phyloP scores from a whole-genome alignment of 2,888 invertebrate species.

The Leuctra nigra region DNA sequence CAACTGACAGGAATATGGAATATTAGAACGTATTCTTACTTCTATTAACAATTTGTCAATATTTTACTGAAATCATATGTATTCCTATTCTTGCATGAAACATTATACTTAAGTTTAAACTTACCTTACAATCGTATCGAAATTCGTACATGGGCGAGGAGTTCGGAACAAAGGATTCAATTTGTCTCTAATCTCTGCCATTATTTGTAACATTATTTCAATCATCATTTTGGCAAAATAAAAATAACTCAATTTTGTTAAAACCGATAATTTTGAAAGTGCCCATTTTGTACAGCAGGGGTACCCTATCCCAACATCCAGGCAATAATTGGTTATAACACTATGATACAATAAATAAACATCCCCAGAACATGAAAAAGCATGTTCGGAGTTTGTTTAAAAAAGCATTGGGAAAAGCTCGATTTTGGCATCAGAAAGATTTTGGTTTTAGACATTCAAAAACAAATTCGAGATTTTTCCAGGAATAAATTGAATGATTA shows the following conservation, averaged over 20 bases:
- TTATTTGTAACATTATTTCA: not conserved
- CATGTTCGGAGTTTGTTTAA: not conserved
- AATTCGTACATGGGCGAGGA: not conserved
- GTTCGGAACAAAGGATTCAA: constrained; percentile 6
- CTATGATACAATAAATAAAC: not conserved
- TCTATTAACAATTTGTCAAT: too few relatives aligned
- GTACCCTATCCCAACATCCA: constrained; percentile 99
- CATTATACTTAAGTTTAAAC: not conserved
- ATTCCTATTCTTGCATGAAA: too few relatives aligned
- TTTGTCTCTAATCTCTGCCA: constrained; percentile 15
- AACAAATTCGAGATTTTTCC: too few relatives aligned
- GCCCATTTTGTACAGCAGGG: constrained; percentile 48
- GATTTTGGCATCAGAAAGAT: too few relatives aligned
- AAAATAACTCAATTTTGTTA: not conserved
- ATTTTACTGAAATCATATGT: too few relatives aligned
- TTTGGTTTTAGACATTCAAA: too few relatives aligned
- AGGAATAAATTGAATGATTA: too few relatives aligned
- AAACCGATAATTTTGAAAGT: constrained; percentile 21
- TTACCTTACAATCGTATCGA: not conserved
- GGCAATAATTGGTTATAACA: constrained; percentile 49
- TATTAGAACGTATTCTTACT: too few relatives aligned
- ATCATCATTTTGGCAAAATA: too few relatives aligned
- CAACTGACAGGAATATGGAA: too few relatives aligned
- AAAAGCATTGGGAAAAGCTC: too few relatives aligned
- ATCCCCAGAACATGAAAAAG: not conserved